phyloP scores from a whole-genome alignment of 2,888 invertebrate genomes.

The Sylvicola cinctus region DNA sequence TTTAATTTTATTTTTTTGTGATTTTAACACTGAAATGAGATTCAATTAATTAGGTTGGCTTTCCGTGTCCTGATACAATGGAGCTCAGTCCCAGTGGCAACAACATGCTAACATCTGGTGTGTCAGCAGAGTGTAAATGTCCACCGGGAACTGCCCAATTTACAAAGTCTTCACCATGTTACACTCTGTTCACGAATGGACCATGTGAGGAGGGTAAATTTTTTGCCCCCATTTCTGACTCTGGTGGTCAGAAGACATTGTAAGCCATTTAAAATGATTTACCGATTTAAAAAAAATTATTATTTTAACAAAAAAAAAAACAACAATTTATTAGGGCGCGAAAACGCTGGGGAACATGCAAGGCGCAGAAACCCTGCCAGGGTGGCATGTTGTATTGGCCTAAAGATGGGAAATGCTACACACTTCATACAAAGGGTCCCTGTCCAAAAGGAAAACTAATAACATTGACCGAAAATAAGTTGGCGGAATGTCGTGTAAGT shows the following conservation, averaged over 20 bases:
- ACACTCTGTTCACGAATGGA: conserved; percentile 50
- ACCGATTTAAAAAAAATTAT: background rate
- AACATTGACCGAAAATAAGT: conserved; percentile 32
- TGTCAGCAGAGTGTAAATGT: conserved; percentile 57
- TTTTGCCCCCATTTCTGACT: conserved; percentile 43
- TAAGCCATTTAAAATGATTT: conserved; percentile 1
- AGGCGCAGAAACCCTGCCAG: conserved; percentile 39
- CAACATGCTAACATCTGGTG: conserved; percentile 11
- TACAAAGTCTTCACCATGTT: conserved; percentile 44
- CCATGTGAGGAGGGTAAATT: conserved; percentile 53
- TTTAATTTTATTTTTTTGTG: background rate
- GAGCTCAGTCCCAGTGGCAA: conserved; percentile 43
- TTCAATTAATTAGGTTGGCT: conserved; percentile 31
- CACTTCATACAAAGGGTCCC: conserved; percentile 47
- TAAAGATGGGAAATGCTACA: conserved; percentile 52
- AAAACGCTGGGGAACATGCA: conserved; percentile 51
- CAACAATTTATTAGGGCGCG: conserved; percentile 25
- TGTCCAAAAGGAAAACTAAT: conserved; percentile 55
- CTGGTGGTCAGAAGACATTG: conserved; percentile 10
- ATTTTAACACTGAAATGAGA: background rate
- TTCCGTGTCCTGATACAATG: conserved; percentile 69
- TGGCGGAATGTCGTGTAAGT: conserved; percentile 43
- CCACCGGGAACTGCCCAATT: conserved; percentile 61
- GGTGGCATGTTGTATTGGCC: conserved; percentile 57
- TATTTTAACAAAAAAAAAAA: background rate